A percentile compares a stretch with the other conserved stretches of the same genome.
phyloP scores from a whole-genome alignment of 2,888 invertebrate species.

The Willowsia nigromaculata region DNA sequence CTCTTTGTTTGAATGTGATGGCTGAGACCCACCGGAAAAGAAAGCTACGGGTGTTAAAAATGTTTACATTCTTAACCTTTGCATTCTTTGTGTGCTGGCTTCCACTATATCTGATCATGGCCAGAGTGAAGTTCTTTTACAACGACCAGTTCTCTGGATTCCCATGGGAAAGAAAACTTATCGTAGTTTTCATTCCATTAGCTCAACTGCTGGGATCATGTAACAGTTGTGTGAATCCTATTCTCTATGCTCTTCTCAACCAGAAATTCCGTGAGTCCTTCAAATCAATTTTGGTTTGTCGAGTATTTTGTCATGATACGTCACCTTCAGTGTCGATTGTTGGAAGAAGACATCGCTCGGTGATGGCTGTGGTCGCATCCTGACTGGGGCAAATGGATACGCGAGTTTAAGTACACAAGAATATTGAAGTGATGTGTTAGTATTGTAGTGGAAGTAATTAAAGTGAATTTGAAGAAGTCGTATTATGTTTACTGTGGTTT shows the following conservation, averaged over 20 bases:
- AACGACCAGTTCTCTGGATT: neutral
- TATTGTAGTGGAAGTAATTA: too few species aligned
- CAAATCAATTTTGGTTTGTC: neutral
- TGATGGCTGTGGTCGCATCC: neutral
- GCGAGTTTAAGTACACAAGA: neutral
- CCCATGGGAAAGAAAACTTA: neutral
- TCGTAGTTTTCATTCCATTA: neutral
- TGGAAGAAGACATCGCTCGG: neutral
- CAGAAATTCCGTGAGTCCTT: neutral
- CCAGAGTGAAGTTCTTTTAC: neutral
- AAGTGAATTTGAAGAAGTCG: too few species aligned
- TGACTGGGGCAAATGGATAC: neutral
- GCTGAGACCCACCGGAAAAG: neutral
- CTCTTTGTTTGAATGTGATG: too few species aligned
- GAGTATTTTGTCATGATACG: neutral
- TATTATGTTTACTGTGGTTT: too few species aligned
- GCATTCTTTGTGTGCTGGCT: conserved; percentile 17
- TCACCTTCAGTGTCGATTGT: neutral
- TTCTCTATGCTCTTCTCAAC: neutral
- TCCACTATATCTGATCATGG: neutral
- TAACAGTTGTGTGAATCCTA: conserved; percentile 19
- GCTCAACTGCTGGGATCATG: neutral
- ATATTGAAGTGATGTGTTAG: too few species aligned
- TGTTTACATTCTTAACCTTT: neutral
- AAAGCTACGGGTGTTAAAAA: neutral